Conservation (phyloP, 1,140 invertebrate species). For the Pemphigus obesinymphae region DNA sequence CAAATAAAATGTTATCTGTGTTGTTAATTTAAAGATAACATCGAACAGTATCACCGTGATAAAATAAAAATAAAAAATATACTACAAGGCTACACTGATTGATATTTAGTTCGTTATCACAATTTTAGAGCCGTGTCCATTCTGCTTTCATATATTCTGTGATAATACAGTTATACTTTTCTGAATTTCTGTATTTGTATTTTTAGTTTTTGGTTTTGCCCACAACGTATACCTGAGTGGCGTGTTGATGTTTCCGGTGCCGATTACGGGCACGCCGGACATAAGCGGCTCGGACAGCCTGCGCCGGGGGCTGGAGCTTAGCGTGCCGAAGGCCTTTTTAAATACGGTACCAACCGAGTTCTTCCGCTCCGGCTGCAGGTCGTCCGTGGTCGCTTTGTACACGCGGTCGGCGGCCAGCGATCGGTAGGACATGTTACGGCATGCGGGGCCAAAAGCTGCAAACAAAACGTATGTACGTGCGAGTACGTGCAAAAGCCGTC, state of each 20-base stretch:
- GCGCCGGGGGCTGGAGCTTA: slow-evolving; percentile 39
- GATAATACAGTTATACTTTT: too few relatives aligned
- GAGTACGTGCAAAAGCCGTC: slow-evolving; percentile 35
- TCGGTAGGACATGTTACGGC: slow-evolving; percentile 32
- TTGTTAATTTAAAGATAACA: too few relatives aligned
- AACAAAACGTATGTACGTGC: slow-evolving; percentile 29
- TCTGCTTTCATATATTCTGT: too few relatives aligned
- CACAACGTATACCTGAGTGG: slow-evolving; percentile 38
- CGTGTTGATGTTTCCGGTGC: slow-evolving; percentile 34
- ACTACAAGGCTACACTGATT: too few relatives aligned
- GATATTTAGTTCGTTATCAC: too few relatives aligned
- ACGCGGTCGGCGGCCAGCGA: slow-evolving; percentile 37
- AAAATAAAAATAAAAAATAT: too few relatives aligned
- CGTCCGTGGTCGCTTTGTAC: slow-evolving; percentile 41
- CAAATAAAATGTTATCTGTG: too few relatives aligned
- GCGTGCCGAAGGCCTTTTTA: slow-evolving; percentile 33
- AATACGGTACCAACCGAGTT: slow-evolving; percentile 31
- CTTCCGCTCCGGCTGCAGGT: slow-evolving; percentile 40
- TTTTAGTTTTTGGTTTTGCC: too few relatives aligned
- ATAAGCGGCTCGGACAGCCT: slow-evolving; percentile 40
- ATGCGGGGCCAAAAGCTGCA: slow-evolving; percentile 39
- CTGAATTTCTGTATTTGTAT: too few relatives aligned
- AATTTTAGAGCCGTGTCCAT: too few relatives aligned
- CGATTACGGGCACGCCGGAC: slow-evolving; percentile 33
- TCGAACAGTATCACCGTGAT: too few relatives aligned